These are phyloP conservation scores for Heteropelma amictum DNA, from an alignment of 2,888 invertebrate species.

Conservation along the genomic window DNA sequence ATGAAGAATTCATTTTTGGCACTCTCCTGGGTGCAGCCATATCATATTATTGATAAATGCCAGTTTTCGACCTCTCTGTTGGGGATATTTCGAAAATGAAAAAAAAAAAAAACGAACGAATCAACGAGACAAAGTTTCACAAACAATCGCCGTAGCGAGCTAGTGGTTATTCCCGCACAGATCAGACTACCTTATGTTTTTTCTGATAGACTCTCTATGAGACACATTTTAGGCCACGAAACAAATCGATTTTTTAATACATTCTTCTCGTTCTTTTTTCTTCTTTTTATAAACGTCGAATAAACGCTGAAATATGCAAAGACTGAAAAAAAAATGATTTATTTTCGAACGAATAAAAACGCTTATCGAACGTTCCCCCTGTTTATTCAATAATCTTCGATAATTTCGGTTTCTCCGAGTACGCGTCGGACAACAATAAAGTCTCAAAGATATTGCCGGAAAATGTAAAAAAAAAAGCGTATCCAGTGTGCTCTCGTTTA, in stretches of 20 bases:
- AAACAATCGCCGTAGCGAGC: neutral
- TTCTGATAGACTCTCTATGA: no score
- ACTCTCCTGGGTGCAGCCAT: neutral
- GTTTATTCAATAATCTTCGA: no score
- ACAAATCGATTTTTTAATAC: no score
- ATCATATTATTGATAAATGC: neutral
- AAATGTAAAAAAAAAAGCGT: conserved; percentile 46
- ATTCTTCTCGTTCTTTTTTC: no score
- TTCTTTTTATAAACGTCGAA: no score
- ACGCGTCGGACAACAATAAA: neutral
- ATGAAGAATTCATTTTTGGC: conserved; percentile 24
- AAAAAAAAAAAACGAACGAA: neutral
- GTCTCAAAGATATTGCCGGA: conserved; percentile 3
- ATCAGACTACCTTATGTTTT: neutral
- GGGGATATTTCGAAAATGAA: neutral
- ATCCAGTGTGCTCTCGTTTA: no score
- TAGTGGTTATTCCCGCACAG: neutral
- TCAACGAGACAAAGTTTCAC: neutral
- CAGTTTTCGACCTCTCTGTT: neutral
- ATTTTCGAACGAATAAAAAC: no score
- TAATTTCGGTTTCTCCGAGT: no score
- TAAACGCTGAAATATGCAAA: neutral
- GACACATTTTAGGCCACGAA: neutral
- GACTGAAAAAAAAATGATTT: neutral
- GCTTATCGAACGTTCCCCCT: no score